Base-by-base conservation (phyloP, 64 coral and sea anemone species). In the Orbicella faveolata region DNA sequence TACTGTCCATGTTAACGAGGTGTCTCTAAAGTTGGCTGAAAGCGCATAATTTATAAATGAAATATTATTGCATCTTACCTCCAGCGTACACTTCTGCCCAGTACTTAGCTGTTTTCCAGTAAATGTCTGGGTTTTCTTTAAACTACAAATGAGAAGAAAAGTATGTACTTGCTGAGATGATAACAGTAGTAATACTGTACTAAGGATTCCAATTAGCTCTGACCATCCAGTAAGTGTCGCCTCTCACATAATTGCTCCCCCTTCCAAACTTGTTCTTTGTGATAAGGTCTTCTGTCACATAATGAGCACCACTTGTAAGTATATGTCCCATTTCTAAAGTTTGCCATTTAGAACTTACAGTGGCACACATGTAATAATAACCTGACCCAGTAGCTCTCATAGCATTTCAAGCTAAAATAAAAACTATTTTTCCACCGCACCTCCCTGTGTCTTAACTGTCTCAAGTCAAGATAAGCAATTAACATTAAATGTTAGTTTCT, bases 1-100 rank as follows among this genome's bases (percentile, higher is more conserved):
- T 48, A 59, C 15, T 59, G 55, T 12, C 55, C 12, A 59, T 48
- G 44, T 14, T 59, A 59, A 16, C 55, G 13, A 59, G 55, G 55
- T 59, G 55, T 16, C n/a, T n/a, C 55, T 59, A 16, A 59, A 59
- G 15, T 2, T 59, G 55, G 2, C 55, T 59, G 15, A 73, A 72
- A 44, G 34, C 21, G 37, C 61, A 30, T 48, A 48, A 48, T 48
- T 48, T 6, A 48, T 5, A 48, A 48, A 48, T 48, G 44, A 3
- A 48, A 48, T 48, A 6, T 48, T 48, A 48, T 48, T 48, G 44
- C 44, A 48, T 61, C 36, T 89, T 89, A 98, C 96, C 96, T 95
- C 93, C 93, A 79, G 96, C 96, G 93, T 93, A 91, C 3, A 90
- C 87, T 21, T 98, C 83, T 14, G 93, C 93, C 96, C 96, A 98